Conservation (phyloP, 2,797 vertebrate species). For the Parauchenoglanis ngamensis region DNA sequence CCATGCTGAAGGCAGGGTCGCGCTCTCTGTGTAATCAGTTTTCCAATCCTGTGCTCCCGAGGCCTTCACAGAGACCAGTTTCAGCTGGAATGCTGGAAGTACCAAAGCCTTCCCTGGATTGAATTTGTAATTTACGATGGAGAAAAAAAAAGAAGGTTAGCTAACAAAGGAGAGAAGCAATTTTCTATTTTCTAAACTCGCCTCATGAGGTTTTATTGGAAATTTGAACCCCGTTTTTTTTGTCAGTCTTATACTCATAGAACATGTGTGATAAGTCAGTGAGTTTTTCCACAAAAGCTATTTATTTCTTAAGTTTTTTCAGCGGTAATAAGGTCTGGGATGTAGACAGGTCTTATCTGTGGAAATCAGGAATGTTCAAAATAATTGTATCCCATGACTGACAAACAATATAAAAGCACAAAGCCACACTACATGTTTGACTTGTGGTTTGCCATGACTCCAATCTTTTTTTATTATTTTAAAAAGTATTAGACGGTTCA, state of each 20-base stretch:
- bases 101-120: conserved; percentile 31
- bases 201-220: conserved; percentile 26
- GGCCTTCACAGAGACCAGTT: conserved; percentile 39
- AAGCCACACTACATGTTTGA: background rate
- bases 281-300: background rate
- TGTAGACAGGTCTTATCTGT: background rate
- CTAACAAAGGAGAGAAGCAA: conserved; percentile 44
- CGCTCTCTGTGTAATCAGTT: conserved; percentile 11
- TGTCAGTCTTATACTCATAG: conserved; percentile 11
- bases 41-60: conserved; percentile 24
- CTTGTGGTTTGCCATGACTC: background rate
- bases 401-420: conserved; percentile 2
- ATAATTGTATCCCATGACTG: background rate
- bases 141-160: conserved; percentile 19
- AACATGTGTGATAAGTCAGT: conserved; percentile 35
- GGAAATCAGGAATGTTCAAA: conserved; percentile 22
- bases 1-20: conserved; percentile 29
- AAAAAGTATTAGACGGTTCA: background rate
- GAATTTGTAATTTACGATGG: conserved; percentile 44
- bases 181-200: conserved; percentile 43
- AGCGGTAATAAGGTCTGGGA: background rate
- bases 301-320: background rate
- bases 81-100: conserved; percentile 45
- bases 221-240: conserved; percentile 9
- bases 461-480: background rate